phyloP scores from a whole-genome alignment of 1,140 invertebrate genomes.

The Hyposmocoma kahamanoa region DNA sequence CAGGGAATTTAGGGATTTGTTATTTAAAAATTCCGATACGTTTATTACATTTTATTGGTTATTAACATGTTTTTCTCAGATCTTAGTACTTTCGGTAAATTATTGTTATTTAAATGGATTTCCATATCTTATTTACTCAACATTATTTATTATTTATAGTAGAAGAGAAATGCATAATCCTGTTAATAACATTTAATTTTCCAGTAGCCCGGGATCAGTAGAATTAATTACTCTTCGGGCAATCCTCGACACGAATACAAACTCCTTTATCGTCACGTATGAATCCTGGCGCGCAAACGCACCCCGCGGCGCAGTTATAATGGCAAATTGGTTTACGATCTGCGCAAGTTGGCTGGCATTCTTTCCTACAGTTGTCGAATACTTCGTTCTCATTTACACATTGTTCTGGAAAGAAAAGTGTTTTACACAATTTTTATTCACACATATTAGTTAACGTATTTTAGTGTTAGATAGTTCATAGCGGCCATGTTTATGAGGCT shows the following conservation, averaged over 20 bases:
- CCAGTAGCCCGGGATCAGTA: slow-evolving; percentile 33
- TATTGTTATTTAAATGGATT: too few species aligned
- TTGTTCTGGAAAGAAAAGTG: slow-evolving; percentile 34
- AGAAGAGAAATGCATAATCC: slow-evolving; percentile 39
- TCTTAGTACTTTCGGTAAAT: too few species aligned
- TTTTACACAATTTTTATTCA: too few species aligned
- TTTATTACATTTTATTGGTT: too few species aligned
- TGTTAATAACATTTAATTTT: slow-evolving; percentile 45
- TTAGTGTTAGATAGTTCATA: too few species aligned
- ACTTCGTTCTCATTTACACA: slow-evolving; percentile 53
- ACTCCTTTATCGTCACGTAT: slow-evolving; percentile 31
- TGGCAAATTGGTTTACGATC: slow-evolving; percentile 31
- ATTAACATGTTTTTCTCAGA: too few species aligned
- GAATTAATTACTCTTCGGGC: slow-evolving; percentile 27
- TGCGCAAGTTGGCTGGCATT: slow-evolving; percentile 35
- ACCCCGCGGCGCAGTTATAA: slow-evolving; percentile 38
- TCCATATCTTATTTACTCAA: too few species aligned
- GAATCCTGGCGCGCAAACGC: slow-evolving; percentile 46
- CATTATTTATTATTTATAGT: too few species aligned
- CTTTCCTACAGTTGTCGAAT: slow-evolving; percentile 43
- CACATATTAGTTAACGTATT: too few species aligned
- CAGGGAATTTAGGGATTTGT: too few species aligned
- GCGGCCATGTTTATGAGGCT: too few species aligned
- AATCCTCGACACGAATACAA: slow-evolving; percentile 50
- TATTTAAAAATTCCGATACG: too few species aligned